Evolutionary conservation across 2,797 vertebrate genomes (phyloP).

Genomic region (Apodemus agrarius): DNA sequence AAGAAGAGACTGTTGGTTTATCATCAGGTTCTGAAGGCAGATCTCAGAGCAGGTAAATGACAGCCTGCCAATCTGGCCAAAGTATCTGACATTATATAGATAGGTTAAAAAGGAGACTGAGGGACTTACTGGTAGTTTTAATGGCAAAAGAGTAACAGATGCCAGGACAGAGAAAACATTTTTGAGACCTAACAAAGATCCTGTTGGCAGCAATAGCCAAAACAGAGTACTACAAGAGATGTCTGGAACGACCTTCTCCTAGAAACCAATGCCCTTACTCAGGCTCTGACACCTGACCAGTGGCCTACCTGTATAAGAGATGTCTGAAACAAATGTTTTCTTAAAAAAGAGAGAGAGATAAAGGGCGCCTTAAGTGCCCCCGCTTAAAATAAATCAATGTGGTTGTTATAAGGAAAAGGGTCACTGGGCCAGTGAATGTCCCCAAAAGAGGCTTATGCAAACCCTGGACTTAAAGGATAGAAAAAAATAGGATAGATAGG

Average conservation of each 20-base stretch:
- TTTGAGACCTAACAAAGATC: accelerated
- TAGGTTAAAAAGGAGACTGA: background rate
- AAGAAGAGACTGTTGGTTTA: background rate
- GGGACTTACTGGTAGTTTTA: background rate
- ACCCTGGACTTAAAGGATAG: background rate
- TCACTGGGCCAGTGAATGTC: too few relatives aligned
- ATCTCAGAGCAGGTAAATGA: background rate
- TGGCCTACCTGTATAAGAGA: background rate
- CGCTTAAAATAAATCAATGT: background rate
- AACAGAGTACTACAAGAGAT: background rate
- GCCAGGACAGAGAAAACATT: background rate
- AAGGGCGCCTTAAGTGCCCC: too few relatives aligned
- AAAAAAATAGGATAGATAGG: background rate
- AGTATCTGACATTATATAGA: background rate
- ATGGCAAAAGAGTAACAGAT: background rate
- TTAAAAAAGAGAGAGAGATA: background rate
- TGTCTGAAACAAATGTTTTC: background rate
- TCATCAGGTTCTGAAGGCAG: background rate
- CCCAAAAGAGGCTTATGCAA: background rate
- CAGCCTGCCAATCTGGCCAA: background rate
- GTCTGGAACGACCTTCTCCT: background rate
- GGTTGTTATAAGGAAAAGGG: background rate
- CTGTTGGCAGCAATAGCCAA: background rate
- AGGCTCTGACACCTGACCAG: background rate
- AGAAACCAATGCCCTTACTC: background rate